Base-by-base conservation (phyloP, 2,113 vertebrate species). In the Oenanthe oenanthe region DNA sequence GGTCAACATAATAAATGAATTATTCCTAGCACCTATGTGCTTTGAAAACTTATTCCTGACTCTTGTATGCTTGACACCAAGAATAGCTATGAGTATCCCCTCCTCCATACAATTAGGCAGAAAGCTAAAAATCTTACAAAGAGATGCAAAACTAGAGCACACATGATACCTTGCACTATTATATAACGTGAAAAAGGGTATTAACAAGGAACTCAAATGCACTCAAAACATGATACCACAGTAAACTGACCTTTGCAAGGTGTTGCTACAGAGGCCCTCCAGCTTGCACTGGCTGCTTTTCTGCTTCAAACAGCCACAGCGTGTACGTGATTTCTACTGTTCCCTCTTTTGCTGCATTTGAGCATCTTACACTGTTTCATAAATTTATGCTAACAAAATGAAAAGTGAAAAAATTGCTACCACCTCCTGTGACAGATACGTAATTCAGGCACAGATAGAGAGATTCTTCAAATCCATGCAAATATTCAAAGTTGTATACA, bases 131-230 rank as follows among this genome's bases (percentile, higher is more conserved):
- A 96, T 67, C 68, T 95, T 51, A 86, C 43, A 7, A 43, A 80
- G 68, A 86, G 42, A 68, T 86, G 83, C 75, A 85, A 77, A 95
- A 74, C 51, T 56, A 38, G 29, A 94, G 79, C 4, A 12, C 22
- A 60, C 34, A 29, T 25, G 79, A 85, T 77, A 93, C 60, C 75
- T 88, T 50, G 4, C 19, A 1, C 19, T 83, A 68, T 93, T 95
- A 92, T 14, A 34, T 89, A 95, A 92, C 10, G 4, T 42, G 76
- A 50, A 70, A 92, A 85, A 70, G 73, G 54, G 89, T 96, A 90
- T 88, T 96, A 94, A 88, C 89, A 48, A 78, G 82, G 83, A 94
- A 95, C 85, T 80, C 88, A 40, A 36, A 68, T 62, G 85, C 96
- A 94, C 89, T 87, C 72, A 91, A 66, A 94, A 93, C 67, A 86